Evolutionary conservation across 2,797 vertebrate species (phyloP), one percentile per base, ranked within the genome.

Genomic region (Rhadinocentrus ornatus): DNA sequence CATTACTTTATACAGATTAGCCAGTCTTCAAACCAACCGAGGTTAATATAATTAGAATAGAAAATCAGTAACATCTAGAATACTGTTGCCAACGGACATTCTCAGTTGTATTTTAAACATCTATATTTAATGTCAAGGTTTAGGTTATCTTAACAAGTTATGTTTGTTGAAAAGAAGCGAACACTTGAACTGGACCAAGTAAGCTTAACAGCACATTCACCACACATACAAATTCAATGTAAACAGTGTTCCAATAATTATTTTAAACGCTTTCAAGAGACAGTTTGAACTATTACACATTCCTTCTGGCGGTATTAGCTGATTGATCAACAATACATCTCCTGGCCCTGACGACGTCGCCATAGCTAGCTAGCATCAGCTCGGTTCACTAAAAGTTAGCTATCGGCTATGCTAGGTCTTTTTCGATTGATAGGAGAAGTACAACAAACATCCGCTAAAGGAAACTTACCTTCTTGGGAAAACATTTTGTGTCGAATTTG

Each of bases 351-450:
- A 52, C 86, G 80, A 82, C 81, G 86, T 89, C 86, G 88, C 87
- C 81, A 86, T 66, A 69, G 88, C 89, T 89, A 88, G 86, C 86
- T 86, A 90, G 88, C 88, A 81, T 85, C 84, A 83, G 86, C 77
- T 82, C 73, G 74, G 44, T 52, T 67, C 59, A 84, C 78, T 83
- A 86, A 90, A 91, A 91, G 83, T 92, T 91, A 89, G 92, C 92
- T 75, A 20, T 52, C 34, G 27, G 91, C 89, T 93, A 93, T 75
- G 88, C 90, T 90, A 90, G 69, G 59, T 86, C 39, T 66, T 64
- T 41, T 66, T 58, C 71, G 73, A 65, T 22, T 63, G 74, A 83
- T 55, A 83, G 20, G 5, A 73, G 4, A 79, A 65, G 72, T 6
- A 53, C 11, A 20, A 57, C 29, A 34, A 7, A 16, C 29, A 34